phyloP scores from a whole-genome alignment of 2,888 invertebrate genomes.

The Pseudococcus longispinus region DNA sequence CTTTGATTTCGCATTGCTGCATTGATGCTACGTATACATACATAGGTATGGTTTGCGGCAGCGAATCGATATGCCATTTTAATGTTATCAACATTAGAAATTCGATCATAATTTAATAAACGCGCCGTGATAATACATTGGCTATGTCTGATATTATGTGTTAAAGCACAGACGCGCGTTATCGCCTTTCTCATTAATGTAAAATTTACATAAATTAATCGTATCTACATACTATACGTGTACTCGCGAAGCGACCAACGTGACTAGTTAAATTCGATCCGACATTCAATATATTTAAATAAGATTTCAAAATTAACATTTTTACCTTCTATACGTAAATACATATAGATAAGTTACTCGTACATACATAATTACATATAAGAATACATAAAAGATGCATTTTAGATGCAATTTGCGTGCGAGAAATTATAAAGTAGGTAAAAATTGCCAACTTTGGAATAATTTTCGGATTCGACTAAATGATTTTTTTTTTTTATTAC shows the following conservation, averaged over 20 bases:
- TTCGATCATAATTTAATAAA: constrained; percentile 22
- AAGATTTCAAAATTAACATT: background rate
- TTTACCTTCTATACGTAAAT: background rate
- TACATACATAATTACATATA: background rate
- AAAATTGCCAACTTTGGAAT: no score
- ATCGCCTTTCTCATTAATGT: constrained; percentile 30
- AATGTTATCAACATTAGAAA: constrained; percentile 9
- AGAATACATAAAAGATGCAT: background rate
- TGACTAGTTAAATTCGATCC: constrained; percentile 3
- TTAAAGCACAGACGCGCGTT: constrained; percentile 2
- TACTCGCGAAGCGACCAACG: background rate
- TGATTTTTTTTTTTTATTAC: no score
- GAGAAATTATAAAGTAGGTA: no score
- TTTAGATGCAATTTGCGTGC: no score
- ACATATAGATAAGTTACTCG: background rate
- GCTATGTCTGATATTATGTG: background rate
- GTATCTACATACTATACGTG: background rate
- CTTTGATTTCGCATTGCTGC: background rate
- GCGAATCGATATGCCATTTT: background rate
- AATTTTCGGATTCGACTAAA: no score
- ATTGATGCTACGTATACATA: background rate
- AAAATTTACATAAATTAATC: constrained; percentile 34
- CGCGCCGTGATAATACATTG: background rate
- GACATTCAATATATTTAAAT: constrained; percentile 7
- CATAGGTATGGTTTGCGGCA: background rate